phyloP scores from a whole-genome alignment of 2,888 invertebrate genomes.

The Calameuta idolon region DNA sequence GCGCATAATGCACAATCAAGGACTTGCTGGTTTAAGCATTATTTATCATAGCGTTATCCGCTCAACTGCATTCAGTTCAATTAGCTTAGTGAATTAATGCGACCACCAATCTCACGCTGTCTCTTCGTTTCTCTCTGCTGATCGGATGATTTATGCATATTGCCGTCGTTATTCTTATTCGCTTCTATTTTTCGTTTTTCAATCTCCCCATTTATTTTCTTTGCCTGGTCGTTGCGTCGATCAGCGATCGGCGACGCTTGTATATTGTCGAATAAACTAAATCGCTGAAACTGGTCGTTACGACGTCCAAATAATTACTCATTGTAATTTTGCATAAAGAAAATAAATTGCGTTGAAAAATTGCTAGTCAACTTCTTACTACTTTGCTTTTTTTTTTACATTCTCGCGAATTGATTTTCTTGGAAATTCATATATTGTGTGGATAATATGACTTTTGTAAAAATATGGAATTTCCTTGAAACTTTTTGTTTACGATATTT shows the following conservation, averaged over 20 bases:
- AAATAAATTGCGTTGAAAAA: background rate
- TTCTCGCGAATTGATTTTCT: background rate
- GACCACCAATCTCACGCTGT: conserved; percentile 15
- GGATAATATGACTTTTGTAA: too few species aligned
- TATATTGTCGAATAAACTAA: too few species aligned
- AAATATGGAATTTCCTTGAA: too few species aligned
- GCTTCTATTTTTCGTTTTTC: background rate
- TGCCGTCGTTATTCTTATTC: background rate
- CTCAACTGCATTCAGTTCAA: conserved; percentile 36
- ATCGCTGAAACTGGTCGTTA: background rate
- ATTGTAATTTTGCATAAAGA: background rate
- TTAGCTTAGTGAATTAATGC: conserved; percentile 33
- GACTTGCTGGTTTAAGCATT: conserved; percentile 1
- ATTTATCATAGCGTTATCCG: conserved; percentile 23
- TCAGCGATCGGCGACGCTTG: background rate
- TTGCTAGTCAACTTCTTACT: too few species aligned
- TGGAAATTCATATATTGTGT: too few species aligned
- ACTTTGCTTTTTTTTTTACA: too few species aligned
- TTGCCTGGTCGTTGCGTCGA: background rate
- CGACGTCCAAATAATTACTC: background rate
- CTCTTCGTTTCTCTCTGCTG: conserved; percentile 6
- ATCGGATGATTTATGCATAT: conserved; percentile 1
- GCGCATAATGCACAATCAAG: background rate
- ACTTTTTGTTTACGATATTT: too few species aligned
- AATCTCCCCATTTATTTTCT: background rate